phyloP scores from a whole-genome alignment of 2,113 vertebrate species.

The Heloderma charlesbogerti region DNA sequence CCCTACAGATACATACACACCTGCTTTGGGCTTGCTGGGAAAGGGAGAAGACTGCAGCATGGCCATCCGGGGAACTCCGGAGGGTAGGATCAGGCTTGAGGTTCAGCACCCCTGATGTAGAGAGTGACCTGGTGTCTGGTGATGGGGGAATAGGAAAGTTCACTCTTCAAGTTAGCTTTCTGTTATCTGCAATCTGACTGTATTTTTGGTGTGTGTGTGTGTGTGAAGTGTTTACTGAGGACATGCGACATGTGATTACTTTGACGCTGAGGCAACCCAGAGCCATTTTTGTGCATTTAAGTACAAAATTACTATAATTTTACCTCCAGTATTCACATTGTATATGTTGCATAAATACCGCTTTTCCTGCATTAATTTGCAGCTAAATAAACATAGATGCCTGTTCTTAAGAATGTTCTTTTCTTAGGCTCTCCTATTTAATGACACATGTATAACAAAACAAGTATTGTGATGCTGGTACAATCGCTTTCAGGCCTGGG shows the following conservation, averaged over 20 bases:
- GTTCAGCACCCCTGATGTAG: neutral
- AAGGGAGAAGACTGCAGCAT: no score
- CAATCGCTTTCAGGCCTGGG: slow-evolving; percentile 30
- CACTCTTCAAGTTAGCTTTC: neutral
- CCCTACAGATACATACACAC: no score
- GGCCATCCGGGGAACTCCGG: no score
- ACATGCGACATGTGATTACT: slow-evolving; percentile 9
- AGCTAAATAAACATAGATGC: slow-evolving; percentile 36
- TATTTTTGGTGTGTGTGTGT: neutral
- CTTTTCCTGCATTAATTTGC: slow-evolving; percentile 63
- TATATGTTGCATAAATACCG: slow-evolving; percentile 52
- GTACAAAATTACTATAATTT: slow-evolving; percentile 18
- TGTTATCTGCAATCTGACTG: neutral
- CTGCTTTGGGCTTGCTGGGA: no score
- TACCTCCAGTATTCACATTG: slow-evolving; percentile 42
- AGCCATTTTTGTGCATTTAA: neutral
- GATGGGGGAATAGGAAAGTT: neutral
- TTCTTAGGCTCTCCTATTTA: slow-evolving; percentile 51
- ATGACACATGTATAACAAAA: slow-evolving; percentile 37
- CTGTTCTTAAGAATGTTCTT: slow-evolving; percentile 49
- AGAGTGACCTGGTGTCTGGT: neutral
- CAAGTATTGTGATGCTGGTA: slow-evolving; percentile 23
- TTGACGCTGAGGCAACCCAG: neutral
- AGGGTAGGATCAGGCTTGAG: no score
- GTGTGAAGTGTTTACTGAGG: slow-evolving; percentile 13